Evolutionary conservation across 2,888 invertebrate species (phyloP), one percentile per base, ranked within the genome.

Genomic region (Poecilus cupreus): DNA sequence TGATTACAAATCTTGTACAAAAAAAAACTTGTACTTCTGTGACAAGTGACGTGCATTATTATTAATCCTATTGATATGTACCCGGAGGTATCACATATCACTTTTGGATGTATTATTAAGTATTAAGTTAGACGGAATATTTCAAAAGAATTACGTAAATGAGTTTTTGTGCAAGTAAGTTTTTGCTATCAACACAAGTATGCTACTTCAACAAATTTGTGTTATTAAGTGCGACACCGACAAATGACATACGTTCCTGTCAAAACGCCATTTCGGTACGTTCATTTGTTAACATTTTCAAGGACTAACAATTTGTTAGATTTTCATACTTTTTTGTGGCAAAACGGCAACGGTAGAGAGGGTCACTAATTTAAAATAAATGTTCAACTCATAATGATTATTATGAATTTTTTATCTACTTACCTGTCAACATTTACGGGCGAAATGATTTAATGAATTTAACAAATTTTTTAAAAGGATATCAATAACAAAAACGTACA

Each of bases 271-370:
- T 26, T 60, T 60, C 13, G 22, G 26, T 60, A 13, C 60, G 60
- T 60, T 26, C 26, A 60, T 60, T 60, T 60, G 60, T 60, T 60
- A 60, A 60, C 60, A 60, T 60, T 60, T 60, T 60, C 24, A 60
- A 60, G 60, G 60, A 22, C 26, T 26, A 26, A 26, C 60, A 60
- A 60, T 60, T 51, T 18, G 51, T 16, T 51, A 51, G 16, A 13
- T 51, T 46, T 51, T 18, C 16, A 51, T 51, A 18, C n/a, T 2
- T 51, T 60, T 60, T 60, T 60, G 26, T 26, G 5, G n/a, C 57
- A 60, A 54, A 54, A 54, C n/a, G 13, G 11, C 43, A n/a, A 60
- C 60, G 60, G 24, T 60, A 60, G 24, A 54, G 60, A 60, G 60
- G 13, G 13, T 60, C 26, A 26, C 60, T 60, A 60, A 60, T 60